Conservation (phyloP, 2,888 invertebrate species). For the Ichneumoninae sp. region DNA sequence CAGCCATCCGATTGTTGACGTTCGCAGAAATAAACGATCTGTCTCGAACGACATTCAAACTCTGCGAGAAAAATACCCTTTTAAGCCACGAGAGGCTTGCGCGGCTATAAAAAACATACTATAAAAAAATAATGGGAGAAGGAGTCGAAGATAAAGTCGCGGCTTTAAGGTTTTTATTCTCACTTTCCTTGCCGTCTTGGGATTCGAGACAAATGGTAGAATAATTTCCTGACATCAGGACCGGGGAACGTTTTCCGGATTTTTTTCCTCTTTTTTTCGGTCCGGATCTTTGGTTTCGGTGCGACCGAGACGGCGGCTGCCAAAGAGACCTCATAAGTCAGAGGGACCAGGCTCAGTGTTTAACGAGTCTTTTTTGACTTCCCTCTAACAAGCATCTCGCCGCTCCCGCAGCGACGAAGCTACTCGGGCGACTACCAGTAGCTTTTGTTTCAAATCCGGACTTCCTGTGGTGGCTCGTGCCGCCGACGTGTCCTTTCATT, state of each 20-base stretch:
- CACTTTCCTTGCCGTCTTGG: constrained; percentile 64
- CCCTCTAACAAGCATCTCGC: constrained; percentile 64
- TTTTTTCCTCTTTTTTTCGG: constrained; percentile 34
- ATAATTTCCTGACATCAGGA: constrained; percentile 71
- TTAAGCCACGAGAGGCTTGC: background rate
- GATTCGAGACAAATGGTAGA: constrained; percentile 71
- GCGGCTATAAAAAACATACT: constrained; percentile 5
- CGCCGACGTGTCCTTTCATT: constrained; percentile 5
- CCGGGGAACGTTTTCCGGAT: constrained; percentile 63
- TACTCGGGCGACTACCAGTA: constrained; percentile 8
- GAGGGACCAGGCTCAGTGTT: constrained; percentile 57
- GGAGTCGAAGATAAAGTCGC: constrained; percentile 16
- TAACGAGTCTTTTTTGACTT: constrained; percentile 70
- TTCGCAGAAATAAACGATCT: background rate
- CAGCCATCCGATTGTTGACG: background rate
- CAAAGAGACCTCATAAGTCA: constrained; percentile 68
- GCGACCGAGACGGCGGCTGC: constrained; percentile 51
- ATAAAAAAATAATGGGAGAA: background rate
- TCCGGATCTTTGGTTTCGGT: constrained; percentile 9
- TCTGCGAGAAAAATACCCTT: background rate
- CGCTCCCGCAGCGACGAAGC: constrained; percentile 38
- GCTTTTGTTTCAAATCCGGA: constrained; percentile 67
- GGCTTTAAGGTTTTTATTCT: constrained; percentile 44
- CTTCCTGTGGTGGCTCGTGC: constrained; percentile 59
- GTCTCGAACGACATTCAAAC: background rate